These are phyloP conservation scores for Loxodonta africana DNA, from an alignment of 2,113 vertebrate species.

Conservation along the genomic window DNA sequence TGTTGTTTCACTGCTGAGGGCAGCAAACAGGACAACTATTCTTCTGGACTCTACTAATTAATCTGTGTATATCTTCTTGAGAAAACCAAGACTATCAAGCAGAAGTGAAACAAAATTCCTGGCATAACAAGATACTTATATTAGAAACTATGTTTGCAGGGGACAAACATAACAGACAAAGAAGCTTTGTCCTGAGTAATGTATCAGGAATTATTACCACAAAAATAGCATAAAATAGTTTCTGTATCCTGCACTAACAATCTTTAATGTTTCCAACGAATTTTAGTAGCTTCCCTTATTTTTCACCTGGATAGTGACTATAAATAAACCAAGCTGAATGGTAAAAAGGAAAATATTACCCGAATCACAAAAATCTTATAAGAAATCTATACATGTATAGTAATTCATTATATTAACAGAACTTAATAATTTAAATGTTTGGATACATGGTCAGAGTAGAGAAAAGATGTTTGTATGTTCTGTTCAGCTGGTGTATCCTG, in stretches of 20 bases:
- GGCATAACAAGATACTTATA: not conserved
- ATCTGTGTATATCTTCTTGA: slow-evolving; percentile 32
- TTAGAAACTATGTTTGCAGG: slow-evolving; percentile 20
- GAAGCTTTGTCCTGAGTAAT: slow-evolving; percentile 21
- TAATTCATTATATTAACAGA: not conserved
- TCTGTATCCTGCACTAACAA: not conserved
- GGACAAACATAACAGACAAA: slow-evolving; percentile 26
- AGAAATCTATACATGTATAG: not conserved
- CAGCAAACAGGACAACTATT: slow-evolving; percentile 33
- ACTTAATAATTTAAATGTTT: not conserved
- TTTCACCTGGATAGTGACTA: slow-evolving; percentile 3
- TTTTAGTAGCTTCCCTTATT: not conserved
- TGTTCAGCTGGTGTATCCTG: not conserved
- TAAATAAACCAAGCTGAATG: not conserved
- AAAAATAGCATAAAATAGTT: slow-evolving; percentile 1
- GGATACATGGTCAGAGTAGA: not conserved
- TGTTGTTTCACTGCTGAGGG: slow-evolving; percentile 28
- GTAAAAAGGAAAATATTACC: slow-evolving; percentile 8
- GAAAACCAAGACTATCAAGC: slow-evolving; percentile 41
- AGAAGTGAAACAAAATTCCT: slow-evolving; percentile 68
- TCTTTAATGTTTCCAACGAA: slow-evolving; percentile 38
- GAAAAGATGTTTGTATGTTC: not conserved
- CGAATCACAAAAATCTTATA: slow-evolving; percentile 35
- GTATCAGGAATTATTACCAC: slow-evolving; percentile 23
- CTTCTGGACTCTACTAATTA: slow-evolving; percentile 21